Evolutionary conservation across 2,113 vertebrate species (phyloP), one percentile per base, ranked within the genome.

Genomic region (Scophthalmus maximus): DNA sequence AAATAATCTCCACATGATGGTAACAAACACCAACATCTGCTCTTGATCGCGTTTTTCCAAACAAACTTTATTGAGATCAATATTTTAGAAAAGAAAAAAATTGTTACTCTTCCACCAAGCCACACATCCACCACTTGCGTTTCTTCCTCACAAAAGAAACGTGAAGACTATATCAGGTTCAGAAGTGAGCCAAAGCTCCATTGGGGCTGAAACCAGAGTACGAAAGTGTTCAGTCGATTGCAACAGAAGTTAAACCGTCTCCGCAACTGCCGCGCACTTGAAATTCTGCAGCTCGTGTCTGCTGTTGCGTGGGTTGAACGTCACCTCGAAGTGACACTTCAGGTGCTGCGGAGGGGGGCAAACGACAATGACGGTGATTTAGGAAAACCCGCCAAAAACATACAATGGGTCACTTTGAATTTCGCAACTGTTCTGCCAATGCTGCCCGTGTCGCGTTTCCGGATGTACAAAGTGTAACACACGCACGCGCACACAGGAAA

Each of bases 291-390:
- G 38, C 8, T 72, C 17, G 7, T 83, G 64, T 44, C 68, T 47
- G 8, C 73, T 20, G 26, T 46, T 73, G 55, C 23, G 62, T 14
- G 46, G 76, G 68, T 93, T 4, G n/a, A 76, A 73, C 6, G 27
- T 6, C 61, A 93, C 86, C 0, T 49, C 25, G 52, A 92, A 92
- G 9, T 20, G 12, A 34, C 93, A 94, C 3, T 44, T 77, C 50
- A 92, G 20, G 1, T 67, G 50, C 93, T 94, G 74, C 10, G 10
- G 36, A 82, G 73, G 65, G 6, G 3, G 6, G n/a, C n/a, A 81
- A 46, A 77, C 2, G 36, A 59, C 12, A 56, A 38, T 0, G 66
- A 18, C 0, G 17, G 5, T 51, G 46, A 36, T 1, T 49, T 11
- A 18, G 8, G 18, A n/a, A 9, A 55, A 36, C 29, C 26, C n/a